Evolutionary conservation across 1,140 invertebrate species (phyloP), one percentile per base, ranked within the genome.

Genomic region (Cherax quadricarinatus): DNA sequence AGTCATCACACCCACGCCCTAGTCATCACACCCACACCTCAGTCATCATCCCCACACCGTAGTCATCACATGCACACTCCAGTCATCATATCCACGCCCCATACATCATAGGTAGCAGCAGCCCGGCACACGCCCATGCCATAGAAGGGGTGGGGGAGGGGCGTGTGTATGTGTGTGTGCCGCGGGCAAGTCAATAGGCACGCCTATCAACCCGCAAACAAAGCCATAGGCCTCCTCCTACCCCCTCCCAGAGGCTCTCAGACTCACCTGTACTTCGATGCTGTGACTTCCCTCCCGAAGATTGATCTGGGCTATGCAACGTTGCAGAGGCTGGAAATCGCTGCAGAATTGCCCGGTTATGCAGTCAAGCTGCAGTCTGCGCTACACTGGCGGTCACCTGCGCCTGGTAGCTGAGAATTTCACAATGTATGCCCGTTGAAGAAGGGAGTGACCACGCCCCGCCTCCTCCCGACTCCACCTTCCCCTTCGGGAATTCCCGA

Each of bases 341-440:
- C 86, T 87, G 86, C 73, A 87, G 73, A 48, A 78, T 51, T n/a
- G 84, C 24, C 14, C 21, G 53, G 84, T 86, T 70, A 86, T 86
- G 84, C 84, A 86, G 84, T 62, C 84, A 24, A 66, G 62, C 5
- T 86, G 85, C 84, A 86, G 85, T 12, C 66, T 51, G 16, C 48
- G 62, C 14, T 66, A 66, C 70, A 86, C 84, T 91, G 84, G 84
- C 90, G 51, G n/a, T 57, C 53, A 60, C 21, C 62, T 84, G 85
- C 82, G 84, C 84, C 84, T 91, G 78, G 90, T 91, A 91, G 90
- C 90, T 51, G 90, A 81, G 90, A 91, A 91, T 91, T 86, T 84
- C 87, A 91, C 86, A 91, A 91, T 91, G 90, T 91, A 87, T 91
- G 90, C 87, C 86, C 84, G 87, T 73, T 84, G 85, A 84, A 91